Evolutionary conservation across 2,113 vertebrate genomes (phyloP).

Genomic region (Dipodomys spectabilis): DNA sequence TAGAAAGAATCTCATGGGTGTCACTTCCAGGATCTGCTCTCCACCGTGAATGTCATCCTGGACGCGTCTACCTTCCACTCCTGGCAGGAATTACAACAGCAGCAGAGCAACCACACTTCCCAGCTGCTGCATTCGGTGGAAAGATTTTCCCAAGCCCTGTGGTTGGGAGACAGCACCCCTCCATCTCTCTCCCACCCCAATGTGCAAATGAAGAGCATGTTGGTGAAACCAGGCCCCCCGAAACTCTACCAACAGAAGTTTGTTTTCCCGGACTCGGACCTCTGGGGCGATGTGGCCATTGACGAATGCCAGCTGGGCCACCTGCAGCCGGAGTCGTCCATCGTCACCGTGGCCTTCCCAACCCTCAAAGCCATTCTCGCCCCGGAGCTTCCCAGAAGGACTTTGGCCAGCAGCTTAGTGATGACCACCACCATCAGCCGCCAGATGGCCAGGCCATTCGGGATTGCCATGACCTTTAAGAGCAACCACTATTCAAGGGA

Average conservation of each 20-base stretch:
- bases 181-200: slow-evolving; percentile 69
- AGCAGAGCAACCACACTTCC: slow-evolving; percentile 61
- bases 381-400: accelerated
- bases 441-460: neutral
- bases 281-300: slow-evolving; percentile 81
- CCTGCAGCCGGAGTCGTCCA: slow-evolving; percentile 46
- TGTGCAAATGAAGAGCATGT: slow-evolving; percentile 81
- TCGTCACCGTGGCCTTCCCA: slow-evolving; percentile 86
- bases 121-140: slow-evolving; percentile 87
- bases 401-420: slow-evolving; percentile 81
- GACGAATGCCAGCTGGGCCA: slow-evolving; percentile 54
- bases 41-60: slow-evolving; percentile 83
- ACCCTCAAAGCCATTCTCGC: slow-evolving; percentile 84
- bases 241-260: slow-evolving; percentile 80
- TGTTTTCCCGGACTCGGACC: slow-evolving; percentile 65
- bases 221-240: neutral
- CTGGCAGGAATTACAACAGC: slow-evolving; percentile 70
- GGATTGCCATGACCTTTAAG: slow-evolving; percentile 87
- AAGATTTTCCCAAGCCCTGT: slow-evolving; percentile 76
- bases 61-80: slow-evolving; percentile 73
- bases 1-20: slow-evolving; percentile 4
- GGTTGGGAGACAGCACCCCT: slow-evolving; percentile 36
- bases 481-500: slow-evolving; percentile 47
- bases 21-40: slow-evolving; percentile 88
- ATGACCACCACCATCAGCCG: slow-evolving; percentile 85